These are phyloP conservation scores for Timema podura DNA, from an alignment of 2,888 invertebrate species.

Conservation along the genomic window DNA sequence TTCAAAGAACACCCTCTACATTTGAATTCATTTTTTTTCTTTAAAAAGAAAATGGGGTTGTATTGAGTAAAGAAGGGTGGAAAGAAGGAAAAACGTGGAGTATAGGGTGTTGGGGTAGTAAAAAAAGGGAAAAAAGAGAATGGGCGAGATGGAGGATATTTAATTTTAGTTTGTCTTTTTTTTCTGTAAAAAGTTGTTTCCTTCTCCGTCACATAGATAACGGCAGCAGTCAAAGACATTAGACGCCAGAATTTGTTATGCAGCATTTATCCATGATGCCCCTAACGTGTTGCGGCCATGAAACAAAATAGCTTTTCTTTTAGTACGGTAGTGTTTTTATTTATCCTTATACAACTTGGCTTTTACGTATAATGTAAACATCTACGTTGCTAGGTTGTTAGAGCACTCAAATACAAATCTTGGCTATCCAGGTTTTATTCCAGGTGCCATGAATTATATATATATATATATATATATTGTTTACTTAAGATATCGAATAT, in stretches of 20 bases:
- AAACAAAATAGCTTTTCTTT: too few species aligned
- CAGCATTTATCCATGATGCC: too few species aligned
- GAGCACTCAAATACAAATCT: too few species aligned
- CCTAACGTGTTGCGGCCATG: too few species aligned
- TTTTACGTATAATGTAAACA: too few species aligned
- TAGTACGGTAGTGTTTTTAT: too few species aligned
- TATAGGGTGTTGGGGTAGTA: conserved; percentile 7
- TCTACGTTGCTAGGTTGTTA: too few species aligned
- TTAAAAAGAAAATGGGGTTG: background rate
- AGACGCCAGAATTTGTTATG: conserved; percentile 15
- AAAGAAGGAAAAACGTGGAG: conserved; percentile 9
- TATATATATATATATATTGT: too few species aligned
- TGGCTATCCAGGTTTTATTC: too few species aligned
- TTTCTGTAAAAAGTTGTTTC: conserved; percentile 1
- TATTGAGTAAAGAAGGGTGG: background rate
- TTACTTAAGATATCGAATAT: too few species aligned
- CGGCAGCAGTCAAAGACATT: conserved; percentile 17
- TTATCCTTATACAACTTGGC: too few species aligned
- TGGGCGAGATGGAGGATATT: conserved; percentile 9
- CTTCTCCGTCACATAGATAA: conserved; percentile 13
- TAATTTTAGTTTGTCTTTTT: conserved; percentile 4
- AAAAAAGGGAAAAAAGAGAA: background rate
- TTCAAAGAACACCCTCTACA: conserved; percentile 2
- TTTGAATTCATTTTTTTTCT: background rate
- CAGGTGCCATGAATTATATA: too few species aligned